Evolutionary conservation across 2,797 vertebrate genomes (phyloP).

Genomic region (Neostethus bicornis): DNA sequence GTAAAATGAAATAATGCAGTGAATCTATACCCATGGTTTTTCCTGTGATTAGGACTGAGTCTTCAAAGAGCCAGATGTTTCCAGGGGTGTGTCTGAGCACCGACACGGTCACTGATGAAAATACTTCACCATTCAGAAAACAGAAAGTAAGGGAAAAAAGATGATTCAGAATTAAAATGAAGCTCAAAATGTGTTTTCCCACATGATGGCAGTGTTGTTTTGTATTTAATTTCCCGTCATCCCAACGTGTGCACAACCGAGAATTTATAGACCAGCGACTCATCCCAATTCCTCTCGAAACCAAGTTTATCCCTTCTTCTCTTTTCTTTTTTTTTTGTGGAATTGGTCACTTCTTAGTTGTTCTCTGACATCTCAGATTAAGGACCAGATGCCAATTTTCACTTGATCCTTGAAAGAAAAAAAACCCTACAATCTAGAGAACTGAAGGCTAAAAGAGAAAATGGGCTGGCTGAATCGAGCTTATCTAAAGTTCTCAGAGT

Average conservation of each 20-base stretch:
- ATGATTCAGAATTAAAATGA: not conserved
- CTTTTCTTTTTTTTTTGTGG: not conserved
- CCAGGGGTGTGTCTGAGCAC: constrained; percentile 86
- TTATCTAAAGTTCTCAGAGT: not conserved
- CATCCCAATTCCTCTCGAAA: not conserved
- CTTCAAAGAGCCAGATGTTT: constrained; percentile 93
- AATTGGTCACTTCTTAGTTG: not conserved
- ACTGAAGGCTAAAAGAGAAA: not conserved
- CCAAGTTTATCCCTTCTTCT: not conserved
- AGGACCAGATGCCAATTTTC: not conserved
- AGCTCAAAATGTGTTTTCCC: not conserved
- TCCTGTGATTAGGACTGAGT: constrained; percentile 86
- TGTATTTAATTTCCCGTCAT: accelerated
- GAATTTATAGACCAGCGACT: not conserved
- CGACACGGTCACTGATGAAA: constrained; percentile 87
- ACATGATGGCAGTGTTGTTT: constrained; percentile 49
- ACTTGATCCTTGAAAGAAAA: not conserved
- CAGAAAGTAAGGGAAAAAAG: not conserved
- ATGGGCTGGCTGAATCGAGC: not conserved
- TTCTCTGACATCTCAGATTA: not conserved
- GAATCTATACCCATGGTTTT: constrained; percentile 84
- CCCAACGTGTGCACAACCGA: not conserved
- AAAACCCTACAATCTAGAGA: not conserved
- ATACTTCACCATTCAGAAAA: constrained; percentile 80
- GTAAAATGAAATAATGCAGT: not conserved